Evolutionary conservation across 2,797 vertebrate species (phyloP).

Genomic region (Xyrichtys novacula): DNA sequence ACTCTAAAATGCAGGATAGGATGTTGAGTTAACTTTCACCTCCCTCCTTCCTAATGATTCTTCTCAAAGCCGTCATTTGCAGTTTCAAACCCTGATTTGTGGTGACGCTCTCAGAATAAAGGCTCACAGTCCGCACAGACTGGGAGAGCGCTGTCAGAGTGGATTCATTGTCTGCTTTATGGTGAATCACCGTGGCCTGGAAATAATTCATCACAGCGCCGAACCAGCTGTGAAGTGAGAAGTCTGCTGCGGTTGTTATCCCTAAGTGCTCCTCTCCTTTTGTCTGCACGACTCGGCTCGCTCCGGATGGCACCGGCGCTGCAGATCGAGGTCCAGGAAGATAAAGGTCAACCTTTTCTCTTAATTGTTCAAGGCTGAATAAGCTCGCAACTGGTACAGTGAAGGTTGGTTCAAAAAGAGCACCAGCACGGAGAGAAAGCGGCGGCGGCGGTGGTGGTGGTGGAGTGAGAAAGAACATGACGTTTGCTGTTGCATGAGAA

Average conservation of each 20-base stretch:
- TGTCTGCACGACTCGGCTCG: slow-evolving; percentile 36
- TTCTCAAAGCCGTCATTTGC: slow-evolving; percentile 35
- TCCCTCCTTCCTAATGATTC: slow-evolving; percentile 36
- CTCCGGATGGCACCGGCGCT: slow-evolving; percentile 34
- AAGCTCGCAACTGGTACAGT: slow-evolving; percentile 10
- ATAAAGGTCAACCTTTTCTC: slow-evolving; percentile 66
- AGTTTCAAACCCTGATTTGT: slow-evolving; percentile 48
- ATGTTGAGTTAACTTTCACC: slow-evolving; percentile 43
- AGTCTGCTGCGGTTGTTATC: slow-evolving; percentile 60
- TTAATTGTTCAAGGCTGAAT: slow-evolving; percentile 47
- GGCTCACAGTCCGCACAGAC: slow-evolving; percentile 39
- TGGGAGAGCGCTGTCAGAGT: slow-evolving; percentile 59
- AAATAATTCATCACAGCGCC: slow-evolving; percentile 76
- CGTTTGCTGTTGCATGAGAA: slow-evolving; percentile 9
- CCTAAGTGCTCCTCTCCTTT: slow-evolving; percentile 67
- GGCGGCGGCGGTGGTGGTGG: too few species aligned
- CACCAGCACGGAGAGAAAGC: slow-evolving; percentile 4
- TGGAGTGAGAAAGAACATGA: slow-evolving; percentile 25
- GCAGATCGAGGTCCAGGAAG: slow-evolving; percentile 33
- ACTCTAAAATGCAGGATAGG: slow-evolving; percentile 6
- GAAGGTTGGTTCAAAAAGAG: slow-evolving; percentile 37
- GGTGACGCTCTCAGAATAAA: slow-evolving; percentile 43
- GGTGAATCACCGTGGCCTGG: slow-evolving; percentile 62
- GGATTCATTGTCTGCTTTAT: slow-evolving; percentile 65
- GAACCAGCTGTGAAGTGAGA: slow-evolving; percentile 71